These are phyloP conservation scores for Germaria angustata DNA, from an alignment of 2,888 invertebrate genomes.

Conservation along the genomic window DNA sequence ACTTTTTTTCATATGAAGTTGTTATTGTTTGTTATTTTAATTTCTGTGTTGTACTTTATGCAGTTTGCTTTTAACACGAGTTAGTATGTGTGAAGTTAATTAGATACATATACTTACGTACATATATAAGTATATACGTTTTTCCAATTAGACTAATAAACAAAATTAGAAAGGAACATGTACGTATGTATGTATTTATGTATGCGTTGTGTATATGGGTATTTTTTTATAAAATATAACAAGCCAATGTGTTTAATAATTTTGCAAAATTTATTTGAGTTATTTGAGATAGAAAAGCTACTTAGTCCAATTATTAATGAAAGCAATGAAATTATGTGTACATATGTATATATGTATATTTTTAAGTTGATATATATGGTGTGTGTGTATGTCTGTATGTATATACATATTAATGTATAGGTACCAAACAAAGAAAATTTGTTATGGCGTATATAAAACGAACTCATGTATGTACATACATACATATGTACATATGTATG, in stretches of 20 bases:
- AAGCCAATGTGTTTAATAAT: too few relatives aligned
- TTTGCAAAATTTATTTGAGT: too few relatives aligned
- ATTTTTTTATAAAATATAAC: not conserved
- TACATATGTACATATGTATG: not conserved
- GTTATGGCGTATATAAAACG: constrained; percentile 11
- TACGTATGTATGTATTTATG: too few relatives aligned
- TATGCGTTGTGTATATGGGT: not conserved
- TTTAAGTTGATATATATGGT: too few relatives aligned
- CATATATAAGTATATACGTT: constrained; percentile 3
- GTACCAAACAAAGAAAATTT: constrained; percentile 25
- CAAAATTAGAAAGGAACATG: constrained; percentile 24
- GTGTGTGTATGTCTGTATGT: too few relatives aligned
- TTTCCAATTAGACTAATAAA: constrained; percentile 39
- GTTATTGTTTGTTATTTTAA: constrained; percentile 52
- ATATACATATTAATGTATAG: too few relatives aligned
- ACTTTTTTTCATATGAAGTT: constrained; percentile 66
- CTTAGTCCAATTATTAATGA: too few relatives aligned
- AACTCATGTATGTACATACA: too few relatives aligned
- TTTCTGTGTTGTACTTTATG: not conserved
- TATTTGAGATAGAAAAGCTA: too few relatives aligned
- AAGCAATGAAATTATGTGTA: not conserved
- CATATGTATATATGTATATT: too few relatives aligned
- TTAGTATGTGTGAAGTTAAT: not conserved
- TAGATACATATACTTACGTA: not conserved
- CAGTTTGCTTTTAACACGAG: not conserved